phyloP scores from a whole-genome alignment of 2,888 invertebrate species.

The Ochropleura plecta region DNA sequence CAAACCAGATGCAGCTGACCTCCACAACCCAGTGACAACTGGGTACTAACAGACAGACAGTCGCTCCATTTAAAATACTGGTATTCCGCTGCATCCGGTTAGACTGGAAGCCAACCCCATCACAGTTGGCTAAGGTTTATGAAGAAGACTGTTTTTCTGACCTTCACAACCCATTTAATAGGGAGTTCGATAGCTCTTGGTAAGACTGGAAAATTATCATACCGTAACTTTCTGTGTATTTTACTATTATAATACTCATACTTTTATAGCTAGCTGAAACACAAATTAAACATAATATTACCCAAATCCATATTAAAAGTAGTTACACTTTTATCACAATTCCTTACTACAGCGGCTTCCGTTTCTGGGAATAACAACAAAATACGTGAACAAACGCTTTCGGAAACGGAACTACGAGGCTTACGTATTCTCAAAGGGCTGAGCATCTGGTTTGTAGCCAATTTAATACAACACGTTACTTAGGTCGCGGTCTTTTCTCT shows the following conservation, averaged over 20 bases:
- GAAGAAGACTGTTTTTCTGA: neutral
- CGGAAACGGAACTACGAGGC: conserved; percentile 42
- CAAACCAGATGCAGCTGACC: neutral
- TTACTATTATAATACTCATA: neutral
- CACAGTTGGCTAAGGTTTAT: too few relatives aligned
- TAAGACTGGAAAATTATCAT: neutral
- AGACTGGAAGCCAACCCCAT: too few relatives aligned
- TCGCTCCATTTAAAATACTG: too few relatives aligned
- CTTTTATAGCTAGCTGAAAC: neutral
- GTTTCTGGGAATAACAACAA: conserved; percentile 24
- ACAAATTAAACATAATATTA: neutral
- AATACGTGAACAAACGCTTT: conserved; percentile 47
- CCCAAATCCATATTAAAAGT: neutral
- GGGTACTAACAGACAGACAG: too few relatives aligned
- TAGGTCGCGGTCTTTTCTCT: conserved; percentile 41
- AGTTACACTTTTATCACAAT: conserved; percentile 10
- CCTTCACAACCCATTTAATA: neutral
- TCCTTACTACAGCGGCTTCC: conserved; percentile 9
- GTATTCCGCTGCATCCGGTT: too few relatives aligned
- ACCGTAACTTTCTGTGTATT: neutral
- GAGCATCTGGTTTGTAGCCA: conserved; percentile 64
- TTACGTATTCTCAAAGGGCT: conserved; percentile 57
- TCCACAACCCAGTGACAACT: too few relatives aligned
- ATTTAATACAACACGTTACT: conserved; percentile 64
- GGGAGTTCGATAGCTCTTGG: neutral